Conservation (phyloP, 2,888 invertebrate genomes). For the Trachelus stipa region DNA sequence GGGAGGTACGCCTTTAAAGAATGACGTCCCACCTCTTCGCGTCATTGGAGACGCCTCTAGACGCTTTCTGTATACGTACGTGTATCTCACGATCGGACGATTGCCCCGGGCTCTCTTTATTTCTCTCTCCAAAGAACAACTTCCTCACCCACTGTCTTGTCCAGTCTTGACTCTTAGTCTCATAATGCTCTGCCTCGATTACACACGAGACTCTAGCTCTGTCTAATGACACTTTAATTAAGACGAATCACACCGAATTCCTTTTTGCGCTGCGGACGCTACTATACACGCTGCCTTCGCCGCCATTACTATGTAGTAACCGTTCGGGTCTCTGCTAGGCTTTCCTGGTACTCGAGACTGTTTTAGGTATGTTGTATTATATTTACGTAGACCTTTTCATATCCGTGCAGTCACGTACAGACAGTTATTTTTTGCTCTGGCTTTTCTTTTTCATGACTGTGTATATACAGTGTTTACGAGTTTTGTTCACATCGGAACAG, state of each 20-base stretch:
- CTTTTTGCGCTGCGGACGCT: slow-evolving; percentile 15
- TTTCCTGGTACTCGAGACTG: slow-evolving; percentile 19
- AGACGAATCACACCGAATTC: slow-evolving; percentile 34
- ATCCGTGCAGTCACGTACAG: background rate
- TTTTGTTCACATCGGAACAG: background rate
- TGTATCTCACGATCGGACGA: background rate
- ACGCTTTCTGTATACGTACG: background rate
- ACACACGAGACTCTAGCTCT: background rate
- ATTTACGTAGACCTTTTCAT: slow-evolving; percentile 8
- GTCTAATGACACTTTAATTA: slow-evolving; percentile 33
- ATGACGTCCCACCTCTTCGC: background rate
- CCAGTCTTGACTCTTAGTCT: slow-evolving; percentile 2
- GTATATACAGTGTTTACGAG: background rate
- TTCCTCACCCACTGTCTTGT: background rate
- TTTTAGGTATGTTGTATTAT: slow-evolving; percentile 10
- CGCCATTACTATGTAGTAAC: background rate
- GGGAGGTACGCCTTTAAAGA: background rate
- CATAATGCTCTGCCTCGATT: background rate
- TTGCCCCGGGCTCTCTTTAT: background rate
- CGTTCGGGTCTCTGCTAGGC: slow-evolving; percentile 10
- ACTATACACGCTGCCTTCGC: background rate
- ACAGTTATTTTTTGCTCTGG: background rate
- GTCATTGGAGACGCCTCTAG: background rate
- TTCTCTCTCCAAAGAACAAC: background rate
- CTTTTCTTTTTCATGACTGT: background rate